These are phyloP conservation scores for Propithecus coquereli DNA, from an alignment of 2,113 vertebrate species.

Conservation along the genomic window DNA sequence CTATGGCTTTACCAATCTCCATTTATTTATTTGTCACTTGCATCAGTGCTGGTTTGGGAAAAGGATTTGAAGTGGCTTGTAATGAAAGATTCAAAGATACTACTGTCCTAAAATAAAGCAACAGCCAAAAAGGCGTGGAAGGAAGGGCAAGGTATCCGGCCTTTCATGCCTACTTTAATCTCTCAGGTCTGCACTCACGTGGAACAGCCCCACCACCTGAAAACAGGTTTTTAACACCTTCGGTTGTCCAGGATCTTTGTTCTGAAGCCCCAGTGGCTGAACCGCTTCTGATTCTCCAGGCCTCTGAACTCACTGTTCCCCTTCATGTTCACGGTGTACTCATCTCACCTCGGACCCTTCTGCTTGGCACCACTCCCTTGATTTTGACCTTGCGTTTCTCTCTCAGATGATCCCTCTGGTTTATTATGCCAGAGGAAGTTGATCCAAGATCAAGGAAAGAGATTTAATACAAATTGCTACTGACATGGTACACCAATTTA, in stretches of 20 bases:
- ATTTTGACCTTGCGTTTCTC: constrained; percentile 32
- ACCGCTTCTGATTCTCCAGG: neutral
- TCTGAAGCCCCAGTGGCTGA: neutral
- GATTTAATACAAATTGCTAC: constrained; percentile 59
- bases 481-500: constrained; percentile 26
- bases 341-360: neutral
- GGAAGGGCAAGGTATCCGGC: neutral
- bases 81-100: constrained; percentile 3
- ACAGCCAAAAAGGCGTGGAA: neutral
- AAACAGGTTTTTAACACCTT: neutral
- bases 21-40: neutral
- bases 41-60: neutral
- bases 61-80: neutral
- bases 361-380: neutral
- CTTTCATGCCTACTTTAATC: neutral
- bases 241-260: neutral
- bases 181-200: neutral
- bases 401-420: neutral
- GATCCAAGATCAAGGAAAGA: constrained; percentile 58
- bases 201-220: neutral
- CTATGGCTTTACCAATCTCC: neutral
- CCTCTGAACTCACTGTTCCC: accelerated
- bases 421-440: constrained; percentile 57
- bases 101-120: constrained; percentile 34
- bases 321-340: accelerated